Conservation (phyloP, 2,797 vertebrate species). For the Anguilla marmorata region DNA sequence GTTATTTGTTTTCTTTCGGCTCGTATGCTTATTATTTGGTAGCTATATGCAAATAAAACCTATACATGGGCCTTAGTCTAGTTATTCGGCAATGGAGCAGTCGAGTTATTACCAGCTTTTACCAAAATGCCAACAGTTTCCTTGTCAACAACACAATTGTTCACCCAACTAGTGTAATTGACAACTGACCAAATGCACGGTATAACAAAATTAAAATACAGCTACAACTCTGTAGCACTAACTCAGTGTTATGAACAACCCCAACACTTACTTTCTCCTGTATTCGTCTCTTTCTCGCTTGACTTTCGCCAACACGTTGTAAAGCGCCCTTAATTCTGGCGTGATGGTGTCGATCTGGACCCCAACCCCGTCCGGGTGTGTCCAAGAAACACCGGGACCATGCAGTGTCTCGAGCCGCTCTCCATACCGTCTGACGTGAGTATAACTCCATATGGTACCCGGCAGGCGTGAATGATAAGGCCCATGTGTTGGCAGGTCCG, state of each 20-base stretch:
- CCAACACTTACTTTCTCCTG: constrained; percentile 58
- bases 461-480: constrained; percentile 64
- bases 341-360: constrained; percentile 80
- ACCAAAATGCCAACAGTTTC: neutral
- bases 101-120: neutral
- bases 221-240: neutral
- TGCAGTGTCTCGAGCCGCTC: constrained; percentile 76
- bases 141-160: neutral
- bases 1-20: neutral
- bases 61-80: neutral
- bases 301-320: constrained; percentile 76
- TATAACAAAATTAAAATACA: neutral
- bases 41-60: neutral
- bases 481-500: constrained; percentile 34
- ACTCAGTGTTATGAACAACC: neutral
- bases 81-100: neutral
- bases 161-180: neutral
- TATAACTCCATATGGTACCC: constrained; percentile 83
- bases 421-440: constrained; percentile 74
- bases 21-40: neutral
- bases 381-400: constrained; percentile 70
- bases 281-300: constrained; percentile 75
- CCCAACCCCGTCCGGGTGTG: constrained; percentile 67
- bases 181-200: neutral
- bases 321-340: constrained; percentile 75